phyloP scores from a whole-genome alignment of 2,888 invertebrate genomes.

The Pachycephus smyrnensis region DNA sequence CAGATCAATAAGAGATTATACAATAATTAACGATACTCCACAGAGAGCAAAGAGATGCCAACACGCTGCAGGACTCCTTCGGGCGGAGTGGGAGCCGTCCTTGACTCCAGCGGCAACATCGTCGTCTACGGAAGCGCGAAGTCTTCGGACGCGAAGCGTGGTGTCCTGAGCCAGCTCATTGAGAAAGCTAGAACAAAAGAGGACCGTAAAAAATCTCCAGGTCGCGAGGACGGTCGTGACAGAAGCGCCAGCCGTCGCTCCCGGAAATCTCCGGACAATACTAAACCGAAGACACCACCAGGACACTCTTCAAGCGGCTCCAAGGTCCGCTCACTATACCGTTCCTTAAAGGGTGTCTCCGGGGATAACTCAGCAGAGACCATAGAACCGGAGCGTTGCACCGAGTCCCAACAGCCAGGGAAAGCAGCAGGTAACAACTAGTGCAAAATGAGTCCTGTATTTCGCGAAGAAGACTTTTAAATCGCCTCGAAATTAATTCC shows the following conservation, averaged over 20 bases:
- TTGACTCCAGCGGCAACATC: conserved; percentile 63
- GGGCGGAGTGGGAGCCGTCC: conserved; percentile 53
- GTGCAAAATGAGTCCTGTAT: neutral
- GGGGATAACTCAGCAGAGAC: conserved; percentile 27
- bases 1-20: conserved; percentile 31
- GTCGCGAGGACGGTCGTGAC: conserved; percentile 59
- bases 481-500: conserved; percentile 3
- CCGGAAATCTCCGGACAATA: conserved; percentile 61
- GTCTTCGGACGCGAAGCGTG: conserved; percentile 51
- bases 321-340: conserved; percentile 61
- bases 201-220: conserved; percentile 67
- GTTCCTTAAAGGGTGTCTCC: conserved; percentile 54
- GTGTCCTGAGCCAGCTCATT: conserved; percentile 71
- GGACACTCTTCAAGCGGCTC: conserved; percentile 51
- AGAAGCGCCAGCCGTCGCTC: conserved; percentile 59
- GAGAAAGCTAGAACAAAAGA: conserved; percentile 70
- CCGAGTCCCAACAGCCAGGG: conserved; percentile 57
- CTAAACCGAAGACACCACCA: conserved; percentile 59
- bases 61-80: conserved; percentile 60
- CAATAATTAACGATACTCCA: conserved; percentile 5
- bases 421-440: conserved; percentile 27
- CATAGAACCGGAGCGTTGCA: conserved; percentile 47
- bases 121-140: conserved; percentile 59
- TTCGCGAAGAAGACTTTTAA: neutral
- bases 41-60: conserved; percentile 60